Conservation (phyloP, 2,888 invertebrate genomes). For the Caenorhabditis sp. region DNA sequence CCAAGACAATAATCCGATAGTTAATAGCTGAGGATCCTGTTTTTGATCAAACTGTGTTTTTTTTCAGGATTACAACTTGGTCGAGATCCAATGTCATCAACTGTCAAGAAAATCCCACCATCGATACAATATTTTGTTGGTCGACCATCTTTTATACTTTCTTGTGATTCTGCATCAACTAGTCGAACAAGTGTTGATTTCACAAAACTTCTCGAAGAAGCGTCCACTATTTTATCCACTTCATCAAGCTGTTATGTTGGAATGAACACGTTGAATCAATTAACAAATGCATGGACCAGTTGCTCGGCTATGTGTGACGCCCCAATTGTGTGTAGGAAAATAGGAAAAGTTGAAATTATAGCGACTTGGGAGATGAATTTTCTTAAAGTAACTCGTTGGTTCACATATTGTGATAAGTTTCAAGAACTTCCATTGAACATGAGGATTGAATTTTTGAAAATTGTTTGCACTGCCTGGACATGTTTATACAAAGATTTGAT, state of each 20-base stretch:
- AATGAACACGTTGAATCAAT: neutral
- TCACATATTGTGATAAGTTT: conserved; percentile 8
- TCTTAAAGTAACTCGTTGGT: neutral
- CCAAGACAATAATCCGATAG: too few species aligned
- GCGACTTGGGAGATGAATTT: neutral
- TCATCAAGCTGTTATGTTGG: too few species aligned
- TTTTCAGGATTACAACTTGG: neutral
- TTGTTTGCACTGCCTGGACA: neutral
- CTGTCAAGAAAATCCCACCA: neutral
- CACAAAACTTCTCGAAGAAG: neutral
- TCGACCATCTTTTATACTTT: conserved; percentile 2
- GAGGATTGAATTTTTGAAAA: conserved; percentile 1
- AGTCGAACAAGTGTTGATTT: neutral
- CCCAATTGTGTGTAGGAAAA: neutral
- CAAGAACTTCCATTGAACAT: neutral
- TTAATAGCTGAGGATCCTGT: too few species aligned
- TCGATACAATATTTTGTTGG: conserved; percentile 1
- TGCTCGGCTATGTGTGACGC: too few species aligned
- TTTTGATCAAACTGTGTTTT: too few species aligned
- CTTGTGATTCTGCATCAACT: neutral
- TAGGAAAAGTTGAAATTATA: neutral
- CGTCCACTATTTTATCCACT: neutral
- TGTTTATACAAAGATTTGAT: neutral
- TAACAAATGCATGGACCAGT: neutral
- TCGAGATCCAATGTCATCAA: neutral